These are phyloP conservation scores for Galendromus occidentalis DNA, from an alignment of 1,140 invertebrate species.

Conservation along the genomic window DNA sequence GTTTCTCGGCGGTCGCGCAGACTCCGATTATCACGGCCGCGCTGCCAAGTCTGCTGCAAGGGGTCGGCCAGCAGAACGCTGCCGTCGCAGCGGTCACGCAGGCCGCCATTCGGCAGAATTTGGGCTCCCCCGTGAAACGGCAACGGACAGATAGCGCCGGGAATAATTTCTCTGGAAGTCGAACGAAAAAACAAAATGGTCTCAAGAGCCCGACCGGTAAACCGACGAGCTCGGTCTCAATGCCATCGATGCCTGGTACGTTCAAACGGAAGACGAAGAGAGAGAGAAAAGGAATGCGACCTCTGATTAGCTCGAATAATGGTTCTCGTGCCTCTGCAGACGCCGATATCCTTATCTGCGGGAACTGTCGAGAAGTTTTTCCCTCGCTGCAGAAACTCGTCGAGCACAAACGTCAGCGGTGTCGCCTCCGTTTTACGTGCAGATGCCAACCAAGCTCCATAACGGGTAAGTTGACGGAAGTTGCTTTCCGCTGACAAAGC, in stretches of 20 bases:
- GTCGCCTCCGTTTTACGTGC: constrained; percentile 61
- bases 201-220: neutral
- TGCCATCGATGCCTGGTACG: neutral
- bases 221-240: neutral
- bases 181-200: neutral
- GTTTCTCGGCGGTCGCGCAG: neutral
- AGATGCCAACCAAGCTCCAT: constrained; percentile 36
- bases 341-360: constrained; percentile 67
- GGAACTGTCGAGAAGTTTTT: constrained; percentile 64
- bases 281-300: too few relatives aligned
- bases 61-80: neutral
- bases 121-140: neutral
- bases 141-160: constrained; percentile 3
- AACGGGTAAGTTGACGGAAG: neutral
- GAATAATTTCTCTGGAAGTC: neutral
- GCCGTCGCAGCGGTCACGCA: constrained; percentile 2
- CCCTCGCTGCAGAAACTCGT: constrained; percentile 55
- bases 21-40: neutral
- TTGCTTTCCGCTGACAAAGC: neutral
- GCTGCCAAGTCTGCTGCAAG: neutral
- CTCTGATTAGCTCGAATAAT: too few relatives aligned
- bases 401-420: constrained; percentile 64
- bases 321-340: constrained; percentile 26
- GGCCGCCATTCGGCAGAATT: neutral
- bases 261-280: too few relatives aligned